Percentiles rank a stretch among this genome's conserved stretches.
Evolutionary conservation across 1,140 invertebrate species (phyloP).

Genomic region (Diachasma alloeum): DNA sequence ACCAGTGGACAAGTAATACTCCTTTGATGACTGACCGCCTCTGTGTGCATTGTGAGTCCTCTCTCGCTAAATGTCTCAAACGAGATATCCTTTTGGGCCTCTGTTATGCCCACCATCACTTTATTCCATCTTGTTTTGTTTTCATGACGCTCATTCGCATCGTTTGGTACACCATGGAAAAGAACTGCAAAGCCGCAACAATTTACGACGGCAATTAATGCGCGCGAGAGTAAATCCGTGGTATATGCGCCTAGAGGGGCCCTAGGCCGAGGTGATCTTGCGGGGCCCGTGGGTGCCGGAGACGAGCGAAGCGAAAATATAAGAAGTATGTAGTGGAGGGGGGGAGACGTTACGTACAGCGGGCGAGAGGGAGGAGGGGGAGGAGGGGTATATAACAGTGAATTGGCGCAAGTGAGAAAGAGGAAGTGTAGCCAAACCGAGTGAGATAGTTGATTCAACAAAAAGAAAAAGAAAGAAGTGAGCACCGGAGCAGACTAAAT

Average conservation of each 20-base stretch:
- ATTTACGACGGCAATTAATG: conserved; percentile 67
- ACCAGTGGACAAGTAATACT: background rate
- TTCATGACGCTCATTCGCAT: conserved; percentile 26
- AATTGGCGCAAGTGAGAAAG: conserved; percentile 17
- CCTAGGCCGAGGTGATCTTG: conserved; percentile 15
- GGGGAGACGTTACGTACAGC: background rate
- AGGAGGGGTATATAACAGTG: conserved; percentile 2
- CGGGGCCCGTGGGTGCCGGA: background rate
- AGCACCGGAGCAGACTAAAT: conserved; percentile 60
- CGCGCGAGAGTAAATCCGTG: conserved; percentile 60
- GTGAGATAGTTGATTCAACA: conserved; percentile 34
- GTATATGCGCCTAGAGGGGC: conserved; percentile 24
- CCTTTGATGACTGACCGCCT: background rate
- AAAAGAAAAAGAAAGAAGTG: conserved; percentile 31
- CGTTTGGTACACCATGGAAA: conserved; percentile 43
- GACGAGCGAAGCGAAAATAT: conserved; percentile 4
- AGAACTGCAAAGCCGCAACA: conserved; percentile 59
- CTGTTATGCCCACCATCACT: background rate
- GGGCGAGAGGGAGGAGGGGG: background rate
- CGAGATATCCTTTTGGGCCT: conserved; percentile 5
- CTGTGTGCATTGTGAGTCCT: background rate
- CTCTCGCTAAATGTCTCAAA: conserved; percentile 10
- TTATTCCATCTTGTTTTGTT: background rate
- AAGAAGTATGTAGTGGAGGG: background rate
- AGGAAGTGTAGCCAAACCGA: conserved; percentile 15